Percentiles rank a stretch among this genome's conserved stretches.
These are phyloP conservation scores for Acromyrmex echinatior DNA, from an alignment of 1,140 invertebrate genomes.

Conservation along the genomic window DNA sequence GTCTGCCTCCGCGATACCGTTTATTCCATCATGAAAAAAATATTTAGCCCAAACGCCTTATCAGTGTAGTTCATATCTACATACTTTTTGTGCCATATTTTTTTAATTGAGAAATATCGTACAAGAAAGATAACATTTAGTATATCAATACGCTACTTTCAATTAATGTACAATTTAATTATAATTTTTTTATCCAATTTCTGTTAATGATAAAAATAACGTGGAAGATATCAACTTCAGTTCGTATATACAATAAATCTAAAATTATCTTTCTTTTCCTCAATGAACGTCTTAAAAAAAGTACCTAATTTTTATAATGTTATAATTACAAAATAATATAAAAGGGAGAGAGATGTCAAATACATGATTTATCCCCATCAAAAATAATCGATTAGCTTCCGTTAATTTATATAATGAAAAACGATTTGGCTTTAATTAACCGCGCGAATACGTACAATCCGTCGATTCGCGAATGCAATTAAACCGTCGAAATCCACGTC, in stretches of 20 bases:
- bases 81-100: constrained; percentile 4
- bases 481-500: constrained; percentile 13
- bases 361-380: background rate
- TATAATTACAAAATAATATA: background rate
- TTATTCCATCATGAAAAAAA: background rate
- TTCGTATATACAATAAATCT: background rate
- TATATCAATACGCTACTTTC: background rate
- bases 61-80: background rate
- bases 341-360: background rate
- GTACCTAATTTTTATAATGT: background rate
- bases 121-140: background rate
- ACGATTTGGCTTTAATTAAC: background rate
- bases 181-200: background rate
- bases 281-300: background rate
- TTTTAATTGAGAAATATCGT: background rate
- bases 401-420: background rate
- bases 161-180: background rate
- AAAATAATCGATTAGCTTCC: background rate
- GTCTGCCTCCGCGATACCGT: background rate
- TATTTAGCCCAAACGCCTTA: background rate
- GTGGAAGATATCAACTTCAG: background rate
- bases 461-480: constrained; percentile 18
- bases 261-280: background rate
- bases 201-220: background rate
- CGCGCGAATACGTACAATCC: background rate